Percentiles rank a stretch among this genome's conserved stretches.
These are phyloP conservation scores for Caenorhabditis remanei DNA, from an alignment of 1,140 invertebrate species.

Conservation along the genomic window DNA sequence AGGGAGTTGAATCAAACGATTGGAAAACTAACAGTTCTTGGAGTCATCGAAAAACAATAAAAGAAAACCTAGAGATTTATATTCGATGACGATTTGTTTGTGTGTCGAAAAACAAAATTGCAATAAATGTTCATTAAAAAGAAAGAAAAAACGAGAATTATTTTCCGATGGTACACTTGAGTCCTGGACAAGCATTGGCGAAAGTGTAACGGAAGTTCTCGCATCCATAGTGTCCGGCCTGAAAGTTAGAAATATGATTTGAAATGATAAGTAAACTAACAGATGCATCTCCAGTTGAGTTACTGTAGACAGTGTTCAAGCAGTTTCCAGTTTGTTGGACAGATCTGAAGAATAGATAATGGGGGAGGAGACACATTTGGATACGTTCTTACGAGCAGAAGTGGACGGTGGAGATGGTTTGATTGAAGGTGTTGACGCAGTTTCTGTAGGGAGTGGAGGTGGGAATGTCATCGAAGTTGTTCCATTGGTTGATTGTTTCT, in stretches of 20 bases:
- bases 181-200: constrained; percentile 18
- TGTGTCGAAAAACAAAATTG: no score
- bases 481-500: constrained; percentile 3
- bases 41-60: no score
- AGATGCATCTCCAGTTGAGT: not conserved
- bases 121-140: no score
- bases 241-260: not conserved
- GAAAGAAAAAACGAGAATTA: no score
- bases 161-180: not conserved
- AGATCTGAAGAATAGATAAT: not conserved
- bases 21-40: no score
- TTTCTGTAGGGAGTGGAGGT: not conserved
- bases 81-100: no score
- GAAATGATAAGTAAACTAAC: not conserved
- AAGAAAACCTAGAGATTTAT: no score
- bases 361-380: not conserved
- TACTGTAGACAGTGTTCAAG: constrained; percentile 14
- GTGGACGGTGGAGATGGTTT: constrained; percentile 2
- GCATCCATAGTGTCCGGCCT: constrained; percentile 54
- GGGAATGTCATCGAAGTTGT: not conserved
- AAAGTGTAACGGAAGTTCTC: constrained; percentile 51
- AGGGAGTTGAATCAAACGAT: no score
- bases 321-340: constrained; percentile 31
- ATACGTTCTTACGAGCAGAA: constrained; percentile 46
- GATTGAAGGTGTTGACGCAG: constrained; percentile 46